These are phyloP conservation scores for Heliconius sara DNA, from an alignment of 2,888 invertebrate genomes.

Conservation along the genomic window DNA sequence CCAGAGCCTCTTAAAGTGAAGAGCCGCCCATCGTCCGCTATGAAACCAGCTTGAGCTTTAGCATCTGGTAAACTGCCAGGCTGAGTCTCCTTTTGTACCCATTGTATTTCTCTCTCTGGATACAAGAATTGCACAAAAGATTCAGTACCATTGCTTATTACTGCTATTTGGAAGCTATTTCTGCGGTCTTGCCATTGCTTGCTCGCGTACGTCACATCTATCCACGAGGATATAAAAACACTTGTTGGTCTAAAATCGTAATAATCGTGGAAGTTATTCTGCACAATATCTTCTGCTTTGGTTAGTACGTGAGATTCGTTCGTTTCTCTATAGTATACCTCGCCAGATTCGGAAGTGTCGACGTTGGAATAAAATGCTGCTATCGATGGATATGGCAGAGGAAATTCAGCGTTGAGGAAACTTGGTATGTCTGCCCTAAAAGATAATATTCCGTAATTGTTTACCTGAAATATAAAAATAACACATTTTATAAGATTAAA, in stretches of 20 bases:
- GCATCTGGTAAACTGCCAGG: constrained; percentile 93
- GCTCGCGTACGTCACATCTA: constrained; percentile 91
- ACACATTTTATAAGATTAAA: not conserved
- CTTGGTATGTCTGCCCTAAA: constrained; percentile 94
- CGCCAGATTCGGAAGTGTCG: constrained; percentile 90
- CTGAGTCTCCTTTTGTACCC: constrained; percentile 93
- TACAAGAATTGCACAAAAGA: constrained; percentile 95
- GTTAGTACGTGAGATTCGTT: constrained; percentile 84
- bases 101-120: constrained; percentile 94
- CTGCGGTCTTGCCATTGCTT: constrained; percentile 87
- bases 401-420: constrained; percentile 94
- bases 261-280: constrained; percentile 88
- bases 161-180: constrained; percentile 92
- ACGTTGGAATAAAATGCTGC: constrained; percentile 96
- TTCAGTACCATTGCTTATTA: constrained; percentile 89
- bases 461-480: constrained; percentile 86
- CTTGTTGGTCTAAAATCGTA: constrained; percentile 89
- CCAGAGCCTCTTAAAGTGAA: constrained; percentile 93
- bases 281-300: constrained; percentile 88
- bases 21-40: constrained; percentile 91
- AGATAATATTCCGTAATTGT: constrained; percentile 94
- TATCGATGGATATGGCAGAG: constrained; percentile 93
- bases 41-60: constrained; percentile 96
- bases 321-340: constrained; percentile 89
- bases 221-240: constrained; percentile 95